Evolutionary conservation across 1,140 invertebrate genomes (phyloP), one percentile per base, ranked within the genome.

Genomic region (Orius laevigatus): DNA sequence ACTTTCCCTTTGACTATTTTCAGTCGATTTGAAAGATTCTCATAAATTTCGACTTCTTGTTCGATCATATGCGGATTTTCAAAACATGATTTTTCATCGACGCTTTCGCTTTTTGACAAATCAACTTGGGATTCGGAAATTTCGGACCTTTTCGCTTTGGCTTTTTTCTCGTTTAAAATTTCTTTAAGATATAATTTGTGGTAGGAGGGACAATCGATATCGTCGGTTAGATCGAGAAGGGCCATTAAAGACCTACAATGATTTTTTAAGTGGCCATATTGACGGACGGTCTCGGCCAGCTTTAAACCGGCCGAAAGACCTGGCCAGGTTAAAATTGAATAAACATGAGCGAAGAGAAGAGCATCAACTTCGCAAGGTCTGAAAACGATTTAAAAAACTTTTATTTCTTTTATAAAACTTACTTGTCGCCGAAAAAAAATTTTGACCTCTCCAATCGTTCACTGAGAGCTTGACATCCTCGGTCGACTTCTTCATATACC

Each of bases 391-490:
- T 19, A 40, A 47, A 40, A 43, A 41, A 50, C 31, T 38, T 38
- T 5, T 38, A 16, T 38, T 38, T 3, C 3, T 12, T 16, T 6
- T 3, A 20, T 36, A 15, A 2, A 52, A 69, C 74, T 74, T 67
- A 83, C 80, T 67, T 66, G 39, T 76, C 70, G 14, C 80, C 78
- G 66, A 84, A 89, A 62, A 95, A 95, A 62, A 75, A 95, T 9
- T 76, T 69, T 38, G 78, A 76, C 14, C 79, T 75, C 11, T 79
- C 85, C 0, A 96, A 67, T 53, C 83, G 74, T 55, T 87, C 80
- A 12, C 83, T 83, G 3, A 96, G 64, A 0, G 84, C 81, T 55
- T 81, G 77, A 58, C 88, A 93, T 60, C 87, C 92, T 49, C 74
- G 78, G 53, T 81, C 76, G 9, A 88, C 80, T 59, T 88, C 84